A percentile compares a stretch with the other conserved stretches of the same genome.
Evolutionary conservation across 2,113 vertebrate genomes (phyloP).

Genomic region (Eurystomus gularis): DNA sequence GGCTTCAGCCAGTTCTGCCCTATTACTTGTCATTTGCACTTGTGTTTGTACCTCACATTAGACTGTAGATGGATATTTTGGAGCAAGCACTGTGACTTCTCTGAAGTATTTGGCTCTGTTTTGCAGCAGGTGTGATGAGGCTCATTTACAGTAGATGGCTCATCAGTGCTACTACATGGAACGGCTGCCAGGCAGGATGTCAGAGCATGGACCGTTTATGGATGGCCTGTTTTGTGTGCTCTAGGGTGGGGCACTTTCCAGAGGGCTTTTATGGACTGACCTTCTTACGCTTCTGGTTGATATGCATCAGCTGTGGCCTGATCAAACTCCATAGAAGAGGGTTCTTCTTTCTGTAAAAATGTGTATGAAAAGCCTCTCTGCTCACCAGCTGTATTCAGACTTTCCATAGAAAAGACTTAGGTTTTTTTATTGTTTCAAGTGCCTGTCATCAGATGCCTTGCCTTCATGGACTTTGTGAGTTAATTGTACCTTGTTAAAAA

Average conservation of each 20-base stretch:
- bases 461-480: not conserved
- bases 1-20: not conserved
- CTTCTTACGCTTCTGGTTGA: not conserved
- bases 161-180: rapidly evolving
- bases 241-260: not conserved
- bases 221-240: not conserved
- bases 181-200: not conserved
- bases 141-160: not conserved
- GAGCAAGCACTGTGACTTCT: not conserved
- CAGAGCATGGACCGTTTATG: not conserved
- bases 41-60: not conserved
- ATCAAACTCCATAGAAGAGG: not conserved
- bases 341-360: not conserved
- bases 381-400: not conserved
- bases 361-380: not conserved
- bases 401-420: not conserved
- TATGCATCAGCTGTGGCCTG: not conserved
- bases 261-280: not conserved
- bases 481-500: not conserved
- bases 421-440: not conserved
- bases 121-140: not conserved
- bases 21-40: not conserved
- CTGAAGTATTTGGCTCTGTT: not conserved
- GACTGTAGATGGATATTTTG: not conserved
- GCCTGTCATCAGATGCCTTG: not conserved